These are phyloP conservation scores for Asbolus verrucosus DNA, from an alignment of 1,140 invertebrate species.

Conservation along the genomic window DNA sequence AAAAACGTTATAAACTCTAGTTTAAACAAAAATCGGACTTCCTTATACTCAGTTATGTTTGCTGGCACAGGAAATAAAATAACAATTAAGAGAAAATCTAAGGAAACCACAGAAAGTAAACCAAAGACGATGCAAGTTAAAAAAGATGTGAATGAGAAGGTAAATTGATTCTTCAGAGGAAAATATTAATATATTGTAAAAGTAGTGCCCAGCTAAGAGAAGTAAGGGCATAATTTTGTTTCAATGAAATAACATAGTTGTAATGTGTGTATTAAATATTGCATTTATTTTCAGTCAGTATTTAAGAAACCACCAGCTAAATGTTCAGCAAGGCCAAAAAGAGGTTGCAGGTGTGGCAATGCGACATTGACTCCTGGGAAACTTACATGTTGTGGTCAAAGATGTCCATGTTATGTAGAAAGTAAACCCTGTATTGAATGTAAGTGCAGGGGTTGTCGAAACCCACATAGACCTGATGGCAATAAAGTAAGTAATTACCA, in stretches of 20 bases:
- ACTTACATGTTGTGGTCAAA: constrained; percentile 90
- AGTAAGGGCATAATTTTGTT: no score
- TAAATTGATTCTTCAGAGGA: constrained; percentile 3
- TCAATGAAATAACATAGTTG: no score
- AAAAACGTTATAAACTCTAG: constrained; percentile 33
- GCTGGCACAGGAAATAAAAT: constrained; percentile 84
- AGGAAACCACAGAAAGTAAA: constrained; percentile 63
- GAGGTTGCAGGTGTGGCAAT: constrained; percentile 92
- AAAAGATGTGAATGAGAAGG: constrained; percentile 48
- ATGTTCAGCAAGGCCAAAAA: constrained; percentile 62
- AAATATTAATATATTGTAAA: no score
- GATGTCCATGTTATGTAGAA: constrained; percentile 93
- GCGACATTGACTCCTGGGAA: constrained; percentile 88
- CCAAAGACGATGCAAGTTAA: constrained; percentile 39
- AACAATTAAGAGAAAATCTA: constrained; percentile 82
- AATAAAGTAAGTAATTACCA: constrained; percentile 72
- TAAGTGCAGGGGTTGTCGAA: constrained; percentile 90
- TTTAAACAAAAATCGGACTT: constrained; percentile 70
- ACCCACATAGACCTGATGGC: constrained; percentile 85
- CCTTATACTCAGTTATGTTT: constrained; percentile 83
- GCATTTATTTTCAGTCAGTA: constrained; percentile 53
- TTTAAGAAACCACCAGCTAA: constrained; percentile 62
- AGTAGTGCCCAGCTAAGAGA: no score
- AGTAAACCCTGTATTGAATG: constrained; percentile 88
- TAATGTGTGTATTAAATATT: no score